Evolutionary conservation across 2,797 vertebrate genomes (phyloP).

Genomic region (Micromesistius poutassou): DNA sequence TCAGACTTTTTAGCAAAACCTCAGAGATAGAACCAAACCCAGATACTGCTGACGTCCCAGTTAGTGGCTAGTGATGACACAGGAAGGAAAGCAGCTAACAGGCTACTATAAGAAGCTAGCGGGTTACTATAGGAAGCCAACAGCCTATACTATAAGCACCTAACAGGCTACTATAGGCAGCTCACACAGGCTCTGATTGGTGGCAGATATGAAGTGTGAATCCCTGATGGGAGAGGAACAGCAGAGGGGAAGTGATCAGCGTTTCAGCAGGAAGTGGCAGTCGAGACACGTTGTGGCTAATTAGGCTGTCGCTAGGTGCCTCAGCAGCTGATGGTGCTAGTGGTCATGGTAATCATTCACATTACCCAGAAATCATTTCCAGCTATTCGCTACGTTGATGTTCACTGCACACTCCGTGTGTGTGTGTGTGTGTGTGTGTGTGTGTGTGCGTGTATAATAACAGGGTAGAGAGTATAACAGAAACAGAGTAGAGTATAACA

Average conservation of each 20-base stretch:
- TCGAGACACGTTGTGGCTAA: background rate
- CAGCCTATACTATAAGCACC: background rate
- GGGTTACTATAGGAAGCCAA: background rate
- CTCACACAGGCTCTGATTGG: background rate
- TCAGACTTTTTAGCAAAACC: no score
- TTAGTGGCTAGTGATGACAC: no score
- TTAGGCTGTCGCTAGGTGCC: background rate
- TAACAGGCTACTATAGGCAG: background rate
- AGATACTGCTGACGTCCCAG: no score
- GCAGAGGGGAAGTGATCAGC: background rate
- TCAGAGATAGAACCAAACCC: no score
- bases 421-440: no score
- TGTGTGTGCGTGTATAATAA: no score
- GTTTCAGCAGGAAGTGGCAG: conserved; percentile 4
- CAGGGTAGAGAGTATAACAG: no score
- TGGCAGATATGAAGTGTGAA: background rate
- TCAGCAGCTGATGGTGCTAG: background rate
- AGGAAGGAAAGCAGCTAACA: background rate
- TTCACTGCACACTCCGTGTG: no score
- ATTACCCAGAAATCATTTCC: background rate
- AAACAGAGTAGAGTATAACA: no score
- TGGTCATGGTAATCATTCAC: background rate
- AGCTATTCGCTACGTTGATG: background rate
- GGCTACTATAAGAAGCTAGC: no score
- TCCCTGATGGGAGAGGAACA: background rate